Evolutionary conservation across 2,888 invertebrate species (phyloP), one percentile per base, ranked within the genome.

Genomic region (Hirtodrosophila histrioides): DNA sequence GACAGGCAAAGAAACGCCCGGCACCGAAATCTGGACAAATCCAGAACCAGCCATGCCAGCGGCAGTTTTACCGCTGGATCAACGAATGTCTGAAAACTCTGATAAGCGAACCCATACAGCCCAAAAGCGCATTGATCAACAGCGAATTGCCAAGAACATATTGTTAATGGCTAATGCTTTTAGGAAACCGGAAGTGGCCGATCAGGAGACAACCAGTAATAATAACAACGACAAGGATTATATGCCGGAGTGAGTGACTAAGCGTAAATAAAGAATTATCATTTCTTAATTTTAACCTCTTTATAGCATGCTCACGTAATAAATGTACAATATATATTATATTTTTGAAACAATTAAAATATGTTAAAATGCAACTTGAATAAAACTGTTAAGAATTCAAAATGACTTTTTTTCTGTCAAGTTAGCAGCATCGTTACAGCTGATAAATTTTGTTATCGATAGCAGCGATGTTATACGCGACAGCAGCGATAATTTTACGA

Each of bases 21-120:
- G 88, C 51, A 91, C 93, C 0, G 94, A 94, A 89, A 94, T 96
- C 79, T 96, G 96, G 96, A 95, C 94, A 49, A 96, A 95, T 91
- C 94, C 95, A 0, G 91, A 89, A 91, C 92, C 89, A 82, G 12
- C 63, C 3, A 39, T 61, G 5, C 43, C 60, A 12, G 60, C 51
- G 17, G 33, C 60, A 5, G 90, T 36, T 0, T 10, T 87, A 11
- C 88, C 83, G 0, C 67, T 91, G 29, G 86, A 89, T 17, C 90
- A 90, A 11, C 80, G 91, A 4, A 89, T 91, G 64, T 91, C 91
- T 0, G 89, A 91, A 63, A 89, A 90, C 49, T 79, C 81, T 3
- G 87, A 90, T 51, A 89, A 90, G 70, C 91, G 95, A 56, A 94
- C 95, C 0, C 94, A 95, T 65, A 93, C 94, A 10, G 94, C 95